Evolutionary conservation across 2,888 invertebrate species (phyloP), one percentile per base, ranked within the genome.

Genomic region (Noctua fimbriata): DNA sequence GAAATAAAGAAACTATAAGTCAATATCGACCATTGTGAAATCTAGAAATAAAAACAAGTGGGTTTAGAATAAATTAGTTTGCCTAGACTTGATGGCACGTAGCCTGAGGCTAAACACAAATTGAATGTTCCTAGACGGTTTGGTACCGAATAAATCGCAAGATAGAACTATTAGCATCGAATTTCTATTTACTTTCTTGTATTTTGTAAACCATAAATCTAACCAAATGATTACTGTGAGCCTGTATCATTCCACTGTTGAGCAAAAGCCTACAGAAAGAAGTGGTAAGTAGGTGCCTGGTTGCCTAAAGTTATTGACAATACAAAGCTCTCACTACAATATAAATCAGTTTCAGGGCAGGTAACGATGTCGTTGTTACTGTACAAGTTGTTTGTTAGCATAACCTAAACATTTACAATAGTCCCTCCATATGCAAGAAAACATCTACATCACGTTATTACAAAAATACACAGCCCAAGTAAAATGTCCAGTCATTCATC

Each of bases 401-500:
- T 32, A 49, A 66, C n/a, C 14, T 44, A 49, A 69, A 41, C 24
- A 82, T 69, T n/a, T n/a, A 65, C 21, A 65, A 52, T 36, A 0
- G n/a, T 47, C 44, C 16, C 5, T 12, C 10, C 41, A 10, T 60
- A 63, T 14, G 0, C 36, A 77, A 63, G 55, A 63, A 41, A 70
- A 66, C 44, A 55, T 81, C 70, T 63, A 47, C 72, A 55, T 28
- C 63, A 77, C 67, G 28, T 58, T 52, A 81, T 72, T 78, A 60
- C 60, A 69, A 81, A 85, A 84, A 52, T 52, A 65, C 58, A 82
- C 81, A 67, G 18, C 18, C n/a, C 36, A 69, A 58, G 67, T 44
- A 21, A 81, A 69, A 78, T 78, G 79, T 52, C 24, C 32, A 52
- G 76, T 73, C 85, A 83, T 75, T 49, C 60, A 69, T 71, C 69